Conservation (phyloP, 2,113 vertebrate species). For the Phaethon lepturus region DNA sequence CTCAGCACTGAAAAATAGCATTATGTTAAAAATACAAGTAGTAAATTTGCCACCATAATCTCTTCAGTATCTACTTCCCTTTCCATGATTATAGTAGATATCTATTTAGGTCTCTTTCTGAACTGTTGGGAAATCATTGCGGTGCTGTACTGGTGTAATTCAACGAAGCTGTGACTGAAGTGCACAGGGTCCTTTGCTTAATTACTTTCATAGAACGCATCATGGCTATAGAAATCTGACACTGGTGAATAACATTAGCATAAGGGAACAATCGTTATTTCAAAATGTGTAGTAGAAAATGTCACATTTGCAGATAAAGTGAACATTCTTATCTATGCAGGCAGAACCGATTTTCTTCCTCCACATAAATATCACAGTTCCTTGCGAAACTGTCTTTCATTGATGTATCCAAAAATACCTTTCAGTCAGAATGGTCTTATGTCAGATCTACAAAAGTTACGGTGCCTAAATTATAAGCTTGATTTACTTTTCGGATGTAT, state of each 20-base stretch:
- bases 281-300: not conserved
- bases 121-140: not conserved
- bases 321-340: not conserved
- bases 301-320: constrained; percentile 23
- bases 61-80: not conserved
- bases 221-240: not conserved
- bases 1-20: not conserved
- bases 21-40: not conserved
- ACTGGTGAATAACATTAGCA: not conserved
- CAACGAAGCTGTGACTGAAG: not conserved
- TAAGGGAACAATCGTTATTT: not conserved
- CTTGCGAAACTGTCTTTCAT: constrained; percentile 5
- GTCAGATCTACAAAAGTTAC: constrained; percentile 19
- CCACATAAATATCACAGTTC: not conserved
- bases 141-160: not conserved
- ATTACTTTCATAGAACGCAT: not conserved
- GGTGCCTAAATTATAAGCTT: constrained; percentile 29
- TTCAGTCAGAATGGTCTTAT: constrained; percentile 12
- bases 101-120: not conserved
- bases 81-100: not conserved
- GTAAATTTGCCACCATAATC: not conserved
- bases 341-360: not conserved
- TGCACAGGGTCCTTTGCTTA: not conserved
- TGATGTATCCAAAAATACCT: constrained; percentile 9
- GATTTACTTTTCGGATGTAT: constrained; percentile 27